phyloP scores from a whole-genome alignment of 35 echinoderm and acorn worm genomes.

The Holothuria glaberrima region DNA sequence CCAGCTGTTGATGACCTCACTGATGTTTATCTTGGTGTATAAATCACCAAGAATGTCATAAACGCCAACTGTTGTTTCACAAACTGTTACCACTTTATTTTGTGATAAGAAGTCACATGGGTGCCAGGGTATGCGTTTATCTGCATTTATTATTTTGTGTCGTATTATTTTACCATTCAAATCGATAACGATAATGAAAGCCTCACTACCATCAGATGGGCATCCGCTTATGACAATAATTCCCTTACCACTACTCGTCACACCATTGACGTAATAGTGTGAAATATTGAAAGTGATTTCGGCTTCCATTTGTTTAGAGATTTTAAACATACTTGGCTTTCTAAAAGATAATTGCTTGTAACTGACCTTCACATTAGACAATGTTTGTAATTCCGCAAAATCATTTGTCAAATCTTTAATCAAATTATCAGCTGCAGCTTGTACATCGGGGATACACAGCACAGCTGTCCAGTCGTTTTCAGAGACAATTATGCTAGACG shows the following conservation, averaged over 20 bases:
- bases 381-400: not conserved
- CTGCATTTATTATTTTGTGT: not conserved
- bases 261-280: not conserved
- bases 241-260: not conserved
- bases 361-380: not conserved
- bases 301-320: not conserved
- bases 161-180: not conserved
- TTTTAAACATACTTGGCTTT: not conserved
- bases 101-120: not conserved
- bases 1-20: not conserved
- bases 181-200: slow-evolving; percentile 10
- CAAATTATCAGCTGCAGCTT: not conserved
- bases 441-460: slow-evolving; percentile 27
- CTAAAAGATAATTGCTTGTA: too few relatives aligned
- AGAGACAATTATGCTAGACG: not conserved
- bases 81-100: slow-evolving; percentile 17
- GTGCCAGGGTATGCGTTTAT: not conserved
- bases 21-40: not conserved
- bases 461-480: slow-evolving; percentile 32
- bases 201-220: not conserved
- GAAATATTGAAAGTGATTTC: not conserved
- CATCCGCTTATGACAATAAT: slow-evolving; percentile 33
- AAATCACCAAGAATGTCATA: not conserved
- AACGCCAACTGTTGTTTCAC: not conserved
- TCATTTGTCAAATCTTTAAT: slow-evolving; percentile 11